Conservation (phyloP, 2,113 vertebrate genomes). For the Oxygymnocypris stewartii region DNA sequence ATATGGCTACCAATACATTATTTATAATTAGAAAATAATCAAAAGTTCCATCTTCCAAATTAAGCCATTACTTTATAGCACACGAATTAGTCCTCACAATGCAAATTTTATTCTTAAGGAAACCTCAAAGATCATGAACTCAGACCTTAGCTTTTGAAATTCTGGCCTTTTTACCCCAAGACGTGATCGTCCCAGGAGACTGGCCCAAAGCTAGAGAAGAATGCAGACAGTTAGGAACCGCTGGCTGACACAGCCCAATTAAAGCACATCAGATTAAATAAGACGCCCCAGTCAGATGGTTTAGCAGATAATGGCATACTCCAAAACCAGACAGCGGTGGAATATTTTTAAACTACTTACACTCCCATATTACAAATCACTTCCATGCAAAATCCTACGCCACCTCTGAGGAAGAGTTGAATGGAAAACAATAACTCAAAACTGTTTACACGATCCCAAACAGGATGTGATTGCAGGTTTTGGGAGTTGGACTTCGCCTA, state of each 20-base stretch:
- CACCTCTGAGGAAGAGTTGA: not conserved
- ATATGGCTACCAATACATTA: not conserved
- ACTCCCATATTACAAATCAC: slow-evolving; percentile 8
- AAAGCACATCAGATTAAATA: slow-evolving; percentile 42
- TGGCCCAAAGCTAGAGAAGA: slow-evolving; percentile 40
- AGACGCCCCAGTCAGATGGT: slow-evolving; percentile 11
- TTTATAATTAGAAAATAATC: not conserved
- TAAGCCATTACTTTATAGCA: not conserved
- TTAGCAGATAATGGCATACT: slow-evolving; percentile 29
- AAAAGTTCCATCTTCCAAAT: not conserved
- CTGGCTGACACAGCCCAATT: slow-evolving; percentile 41
- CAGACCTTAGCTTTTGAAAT: not conserved
- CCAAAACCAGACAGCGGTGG: slow-evolving; percentile 22
- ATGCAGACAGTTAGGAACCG: slow-evolving; percentile 49
- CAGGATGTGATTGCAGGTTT: slow-evolving; percentile 42
- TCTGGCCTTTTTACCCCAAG: slow-evolving; percentile 5
- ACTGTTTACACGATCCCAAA: slow-evolving; percentile 52
- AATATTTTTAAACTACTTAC: not conserved
- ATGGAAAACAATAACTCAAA: not conserved
- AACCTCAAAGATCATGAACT: not conserved
- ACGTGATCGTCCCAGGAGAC: slow-evolving; percentile 16
- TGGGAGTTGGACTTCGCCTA: slow-evolving; percentile 2
- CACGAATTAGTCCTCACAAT: not conserved
- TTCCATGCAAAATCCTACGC: slow-evolving; percentile 9
- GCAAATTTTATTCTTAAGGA: not conserved